These are phyloP conservation scores for Dolichallabes microphthalmus DNA, from an alignment of 2,113 vertebrate genomes.

Conservation along the genomic window DNA sequence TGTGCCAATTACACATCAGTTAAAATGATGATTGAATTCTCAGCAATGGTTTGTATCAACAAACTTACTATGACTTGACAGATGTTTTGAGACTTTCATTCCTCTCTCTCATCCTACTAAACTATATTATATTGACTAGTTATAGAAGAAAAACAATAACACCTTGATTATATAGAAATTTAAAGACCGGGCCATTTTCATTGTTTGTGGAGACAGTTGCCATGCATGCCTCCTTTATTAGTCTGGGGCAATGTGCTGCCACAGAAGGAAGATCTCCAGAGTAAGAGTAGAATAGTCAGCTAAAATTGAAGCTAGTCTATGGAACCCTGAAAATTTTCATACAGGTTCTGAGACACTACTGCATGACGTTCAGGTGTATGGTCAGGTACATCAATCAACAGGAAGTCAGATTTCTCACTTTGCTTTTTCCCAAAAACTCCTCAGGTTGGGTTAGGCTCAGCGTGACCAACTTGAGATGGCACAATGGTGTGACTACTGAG, in stretches of 20 bases:
- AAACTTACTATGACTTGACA: not conserved
- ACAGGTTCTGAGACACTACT: not conserved
- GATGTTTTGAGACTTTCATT: not conserved
- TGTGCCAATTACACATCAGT: not conserved
- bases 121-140: not conserved
- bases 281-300: not conserved
- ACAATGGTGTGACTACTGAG: not conserved
- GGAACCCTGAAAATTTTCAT: not conserved
- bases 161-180: not conserved
- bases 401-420: not conserved
- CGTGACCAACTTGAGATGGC: not conserved
- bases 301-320: not conserved
- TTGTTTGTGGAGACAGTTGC: not conserved
- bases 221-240: not conserved
- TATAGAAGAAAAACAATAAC: not conserved
- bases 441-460: not conserved
- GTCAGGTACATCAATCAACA: not conserved
- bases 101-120: not conserved
- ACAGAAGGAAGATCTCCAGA: not conserved
- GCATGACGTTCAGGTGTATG: too few species aligned
- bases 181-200: not conserved
- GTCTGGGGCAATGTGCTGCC: not conserved
- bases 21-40: not conserved
- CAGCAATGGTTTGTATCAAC: not conserved
- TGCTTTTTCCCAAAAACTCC: not conserved